These are phyloP conservation scores for Calycopis cecrops DNA, from an alignment of 1,140 invertebrate species.

Conservation along the genomic window DNA sequence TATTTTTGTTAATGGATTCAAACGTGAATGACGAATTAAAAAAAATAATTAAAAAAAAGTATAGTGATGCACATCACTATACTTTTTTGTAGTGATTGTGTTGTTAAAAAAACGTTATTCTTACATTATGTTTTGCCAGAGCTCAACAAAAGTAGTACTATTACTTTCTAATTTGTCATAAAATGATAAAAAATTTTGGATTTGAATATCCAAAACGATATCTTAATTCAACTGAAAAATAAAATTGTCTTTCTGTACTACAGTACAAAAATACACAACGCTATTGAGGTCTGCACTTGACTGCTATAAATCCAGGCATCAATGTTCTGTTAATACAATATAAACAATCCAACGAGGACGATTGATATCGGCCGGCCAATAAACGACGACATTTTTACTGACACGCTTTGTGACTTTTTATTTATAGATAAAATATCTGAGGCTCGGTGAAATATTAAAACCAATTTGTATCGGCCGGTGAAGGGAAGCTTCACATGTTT, in stretches of 20 bases:
- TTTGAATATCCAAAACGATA: no score
- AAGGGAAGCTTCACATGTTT: background rate
- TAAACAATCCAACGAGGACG: constrained; percentile 5
- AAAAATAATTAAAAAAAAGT: constrained; percentile 1
- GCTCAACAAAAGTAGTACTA: no score
- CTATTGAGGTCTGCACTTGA: no score
- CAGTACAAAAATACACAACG: background rate
- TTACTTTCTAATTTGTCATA: no score
- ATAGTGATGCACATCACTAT: background rate
- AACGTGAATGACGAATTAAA: no score
- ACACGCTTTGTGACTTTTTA: constrained; percentile 1
- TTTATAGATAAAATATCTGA: no score
- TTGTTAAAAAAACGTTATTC: no score
- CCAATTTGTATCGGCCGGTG: background rate
- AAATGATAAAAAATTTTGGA: no score
- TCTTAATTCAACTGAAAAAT: background rate
- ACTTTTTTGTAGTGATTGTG: no score
- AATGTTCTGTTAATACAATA: background rate
- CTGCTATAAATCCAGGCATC: background rate
- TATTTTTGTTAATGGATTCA: no score
- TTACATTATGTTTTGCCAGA: no score
- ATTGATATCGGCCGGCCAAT: background rate
- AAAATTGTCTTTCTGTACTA: background rate
- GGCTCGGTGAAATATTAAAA: constrained; percentile 4
- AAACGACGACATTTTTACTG: background rate